Percentiles rank a stretch among this genome's conserved stretches.
Conservation (phyloP, 1,140 invertebrate genomes). For the Macrobrachium rosenbergii region DNA sequence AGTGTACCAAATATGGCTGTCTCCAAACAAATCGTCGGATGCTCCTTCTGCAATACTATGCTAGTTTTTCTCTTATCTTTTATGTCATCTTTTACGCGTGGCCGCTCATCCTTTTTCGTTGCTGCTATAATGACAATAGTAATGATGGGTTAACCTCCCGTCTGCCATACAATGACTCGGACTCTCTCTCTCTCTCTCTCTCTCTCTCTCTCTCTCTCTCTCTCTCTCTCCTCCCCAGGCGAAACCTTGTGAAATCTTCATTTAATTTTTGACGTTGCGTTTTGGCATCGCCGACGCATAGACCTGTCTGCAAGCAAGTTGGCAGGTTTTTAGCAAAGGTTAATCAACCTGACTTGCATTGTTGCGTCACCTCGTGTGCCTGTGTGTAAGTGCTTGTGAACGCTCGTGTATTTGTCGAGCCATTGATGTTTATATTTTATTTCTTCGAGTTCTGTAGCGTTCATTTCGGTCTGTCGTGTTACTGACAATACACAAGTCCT, state of each 20-base stretch:
- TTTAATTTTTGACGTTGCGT: no score
- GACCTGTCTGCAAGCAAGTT: slow-evolving; percentile 12
- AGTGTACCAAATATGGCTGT: slow-evolving; percentile 40
- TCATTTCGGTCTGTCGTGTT: no score
- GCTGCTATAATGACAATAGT: no score
- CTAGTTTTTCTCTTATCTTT: slow-evolving; percentile 18
- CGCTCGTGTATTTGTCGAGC: not conserved
- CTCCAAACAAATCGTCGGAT: slow-evolving; percentile 35
- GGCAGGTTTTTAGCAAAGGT: no score
- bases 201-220: not conserved
- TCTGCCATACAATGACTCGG: not conserved
- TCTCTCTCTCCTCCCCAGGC: not conserved
- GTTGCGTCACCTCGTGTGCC: not conserved
- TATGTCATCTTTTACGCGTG: slow-evolving; percentile 10
- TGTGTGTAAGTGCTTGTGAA: slow-evolving; percentile 1
- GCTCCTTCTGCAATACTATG: slow-evolving; percentile 29
- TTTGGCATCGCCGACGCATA: slow-evolving; percentile 1
- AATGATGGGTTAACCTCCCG: no score
- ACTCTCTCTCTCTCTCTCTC: not conserved
- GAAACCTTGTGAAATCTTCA: not conserved
- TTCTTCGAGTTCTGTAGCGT: no score
- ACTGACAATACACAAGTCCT: no score
- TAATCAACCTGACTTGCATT: not conserved
- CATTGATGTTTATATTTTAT: no score
- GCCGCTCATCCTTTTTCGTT: not conserved